Evolutionary conservation across 37 sponge, comb jelly and placozoan genomes (phyloP), one percentile per base, ranked within the genome.

Genomic region (Lycopodina hypogea): DNA sequence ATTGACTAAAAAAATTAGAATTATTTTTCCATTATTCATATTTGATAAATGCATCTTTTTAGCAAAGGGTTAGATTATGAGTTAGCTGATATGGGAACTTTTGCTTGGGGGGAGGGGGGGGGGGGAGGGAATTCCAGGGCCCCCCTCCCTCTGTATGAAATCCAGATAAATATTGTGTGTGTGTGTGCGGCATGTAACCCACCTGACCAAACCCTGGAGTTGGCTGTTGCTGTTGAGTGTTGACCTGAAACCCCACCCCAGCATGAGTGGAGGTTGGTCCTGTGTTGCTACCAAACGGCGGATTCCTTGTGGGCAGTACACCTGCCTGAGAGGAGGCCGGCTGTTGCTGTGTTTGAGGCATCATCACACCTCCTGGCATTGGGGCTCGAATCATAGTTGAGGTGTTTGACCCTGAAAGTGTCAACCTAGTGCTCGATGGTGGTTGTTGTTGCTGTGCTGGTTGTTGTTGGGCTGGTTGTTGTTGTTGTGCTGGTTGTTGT

Each of bases 261-360:
- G 4, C 34, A 4, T 14, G 26, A 65, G 1, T 32, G 35, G 66
- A 32, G 26, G 66, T 11, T 34, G 30, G 17, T 15, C 2, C 34
- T 3, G 30, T 34, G 18, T 4, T 33, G 34, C 66, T 33, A 32
- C 35, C 30, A 32, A 65, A 65, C 2, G 33, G 2, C 35, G 34
- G 7, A 2, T 32, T 18, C 14, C 59, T 58, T 14, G 8, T 9
- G 48, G 48, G 48, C 4, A 45, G 48, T n/a, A n/a, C n/a, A 45
- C 48, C 9, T 12, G 59, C 59, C 26, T 58, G 59, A 24, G 59
- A 58, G 17, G 59, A 58, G 21, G 35, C 17, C 15, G 4, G 68
- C 68, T 9, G 71, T 24, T 70, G 71, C 48, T 70, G 71, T 67
- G 35, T 11, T 36, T 67, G 71, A 23, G 29, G 71, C 2, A 8